Base-by-base conservation (phyloP, 1,140 invertebrate genomes). In the Dreissena polymorpha region DNA sequence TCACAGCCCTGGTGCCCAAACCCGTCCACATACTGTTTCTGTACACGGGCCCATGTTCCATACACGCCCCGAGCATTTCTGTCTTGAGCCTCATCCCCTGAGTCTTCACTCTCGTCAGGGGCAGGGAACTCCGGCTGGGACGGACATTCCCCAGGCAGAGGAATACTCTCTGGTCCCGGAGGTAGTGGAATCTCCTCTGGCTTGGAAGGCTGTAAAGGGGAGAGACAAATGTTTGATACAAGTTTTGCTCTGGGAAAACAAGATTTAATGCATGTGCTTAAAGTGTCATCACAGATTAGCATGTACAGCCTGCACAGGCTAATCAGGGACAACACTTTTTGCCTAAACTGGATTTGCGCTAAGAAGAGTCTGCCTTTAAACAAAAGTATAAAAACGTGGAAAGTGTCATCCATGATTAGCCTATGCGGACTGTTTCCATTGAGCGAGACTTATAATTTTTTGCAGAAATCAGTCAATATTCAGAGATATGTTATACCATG, bases 121-220 rank as follows among this genome's bases (percentile, higher is more conserved):
- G 51, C 67, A 13, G 72, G 68, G 39, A 67, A 55, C 18, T 69
- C 73, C 16, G 86, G 74, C 25, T 14, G 25, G 8, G 80, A 49
- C 0, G 74, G 70, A n/a, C 73, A 67, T 27, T 88, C 86, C 25
- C 71, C 80, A 29, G 86, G 86, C 7, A 89, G 68, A 7, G 87
- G 88, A 71, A 90, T 89, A 13, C 85, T 63, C 23, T 89, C 86
- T 64, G 88, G 23, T 18, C 80, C 68, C 18, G 85, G 83, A 0
- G 87, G 86, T 18, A 83, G 53, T 10, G 81, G 81, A 25, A 83
- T 71, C 10, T 85, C 77, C 12, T 77, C 81, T n/a, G 75, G 65
- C 16, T 14, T 69, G n/a, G 57, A 23, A 63, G 72, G 51, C 39
- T 76, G 23, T 39, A 73, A 60, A 3, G 57, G 2, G 3, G 21